Evolutionary conservation across 1,140 invertebrate genomes (phyloP).

Genomic region (Oscheius sp.): DNA sequence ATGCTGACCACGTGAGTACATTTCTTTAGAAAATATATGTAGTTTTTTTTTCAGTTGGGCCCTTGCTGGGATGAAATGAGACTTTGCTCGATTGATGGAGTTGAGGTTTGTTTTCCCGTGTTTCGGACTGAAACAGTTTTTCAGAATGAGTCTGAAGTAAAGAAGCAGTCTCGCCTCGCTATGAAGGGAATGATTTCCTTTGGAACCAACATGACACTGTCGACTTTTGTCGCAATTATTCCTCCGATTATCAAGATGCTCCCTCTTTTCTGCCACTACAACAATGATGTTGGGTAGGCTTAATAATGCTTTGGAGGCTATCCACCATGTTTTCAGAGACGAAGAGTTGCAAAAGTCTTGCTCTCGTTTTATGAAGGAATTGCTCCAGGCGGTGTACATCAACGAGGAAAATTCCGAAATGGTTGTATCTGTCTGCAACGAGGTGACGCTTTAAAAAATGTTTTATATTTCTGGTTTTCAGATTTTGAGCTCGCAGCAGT

Average conservation of each 20-base stretch:
- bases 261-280: slow-evolving; percentile 48
- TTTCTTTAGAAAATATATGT: not conserved
- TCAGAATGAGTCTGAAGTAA: slow-evolving; percentile 26
- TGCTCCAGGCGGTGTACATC: slow-evolving; percentile 56
- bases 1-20: not conserved
- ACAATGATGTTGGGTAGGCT: slow-evolving; percentile 49
- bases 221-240: slow-evolving; percentile 35
- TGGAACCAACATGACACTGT: slow-evolving; percentile 27
- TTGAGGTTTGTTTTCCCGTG: slow-evolving; percentile 17
- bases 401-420: slow-evolving; percentile 32
- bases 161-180: slow-evolving; percentile 33
- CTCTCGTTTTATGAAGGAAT: slow-evolving; percentile 68
- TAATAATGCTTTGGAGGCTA: slow-evolving; percentile 61
- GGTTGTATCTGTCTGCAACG: slow-evolving; percentile 20
- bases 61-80: slow-evolving; percentile 21
- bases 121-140: not conserved
- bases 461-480: no score
- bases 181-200: slow-evolving; percentile 37
- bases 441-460: slow-evolving; percentile 32
- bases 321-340: slow-evolving; percentile 73
- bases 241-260: slow-evolving; percentile 48
- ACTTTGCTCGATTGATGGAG: not conserved
- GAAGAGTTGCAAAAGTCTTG: slow-evolving; percentile 75
- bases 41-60: not conserved
- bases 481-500: slow-evolving; percentile 54